Percentiles rank a stretch among this genome's conserved stretches.
These are phyloP conservation scores for Garrulus glandarius DNA, from an alignment of 2,797 vertebrate species.

Conservation along the genomic window DNA sequence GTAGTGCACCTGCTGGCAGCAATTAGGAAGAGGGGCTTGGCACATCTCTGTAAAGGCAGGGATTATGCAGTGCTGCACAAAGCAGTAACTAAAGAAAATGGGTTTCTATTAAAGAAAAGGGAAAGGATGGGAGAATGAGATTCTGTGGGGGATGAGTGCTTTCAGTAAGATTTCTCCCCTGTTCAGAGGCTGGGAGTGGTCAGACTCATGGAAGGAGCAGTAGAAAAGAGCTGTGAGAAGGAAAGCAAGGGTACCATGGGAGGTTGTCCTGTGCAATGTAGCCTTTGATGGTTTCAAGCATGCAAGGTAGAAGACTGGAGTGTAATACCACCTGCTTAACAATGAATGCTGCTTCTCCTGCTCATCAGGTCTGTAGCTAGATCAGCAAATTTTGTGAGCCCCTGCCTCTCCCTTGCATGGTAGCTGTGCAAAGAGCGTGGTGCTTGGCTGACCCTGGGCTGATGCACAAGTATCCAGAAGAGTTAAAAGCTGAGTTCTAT, in stretches of 20 bases:
- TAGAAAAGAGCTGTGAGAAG: background rate
- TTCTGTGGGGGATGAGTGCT: background rate
- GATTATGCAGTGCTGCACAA: background rate
- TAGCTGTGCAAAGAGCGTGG: accelerated
- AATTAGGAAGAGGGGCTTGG: background rate
- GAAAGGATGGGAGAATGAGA: background rate
- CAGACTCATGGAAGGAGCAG: background rate
- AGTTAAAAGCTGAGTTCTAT: background rate
- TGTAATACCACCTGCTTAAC: background rate
- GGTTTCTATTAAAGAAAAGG: background rate
- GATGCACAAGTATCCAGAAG: background rate
- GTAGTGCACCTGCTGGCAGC: background rate
- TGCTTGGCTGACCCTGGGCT: background rate
- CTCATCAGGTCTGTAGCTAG: background rate
- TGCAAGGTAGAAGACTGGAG: background rate
- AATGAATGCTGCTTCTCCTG: background rate
- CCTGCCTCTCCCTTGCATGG: background rate
- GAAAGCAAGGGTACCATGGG: background rate
- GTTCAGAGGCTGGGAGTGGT: background rate
- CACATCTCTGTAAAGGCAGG: background rate
- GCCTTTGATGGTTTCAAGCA: background rate
- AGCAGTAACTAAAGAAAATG: background rate
- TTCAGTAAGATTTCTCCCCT: background rate
- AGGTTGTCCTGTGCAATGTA: background rate
- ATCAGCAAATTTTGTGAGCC: background rate